Evolutionary conservation across 2,113 vertebrate species (phyloP), one percentile per base, ranked within the genome.

Genomic region (Corvus hawaiiensis): DNA sequence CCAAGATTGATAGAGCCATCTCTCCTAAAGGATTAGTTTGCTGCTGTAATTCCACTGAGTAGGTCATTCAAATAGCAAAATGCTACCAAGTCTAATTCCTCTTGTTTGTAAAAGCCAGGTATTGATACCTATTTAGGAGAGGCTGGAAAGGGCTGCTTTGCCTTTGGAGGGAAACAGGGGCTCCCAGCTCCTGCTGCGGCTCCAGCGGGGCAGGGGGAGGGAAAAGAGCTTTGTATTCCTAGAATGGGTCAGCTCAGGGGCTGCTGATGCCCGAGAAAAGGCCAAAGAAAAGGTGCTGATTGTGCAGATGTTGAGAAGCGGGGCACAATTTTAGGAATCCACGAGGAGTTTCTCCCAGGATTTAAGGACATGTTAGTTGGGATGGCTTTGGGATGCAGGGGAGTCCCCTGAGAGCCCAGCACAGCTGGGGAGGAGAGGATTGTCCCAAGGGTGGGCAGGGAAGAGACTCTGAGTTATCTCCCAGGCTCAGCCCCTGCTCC

Each of bases 1-100:
- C 95, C 95, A 98, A 99, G 99, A 99, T 98, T 98, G 98, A 99
- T 99, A 98, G 98, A 98, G 98, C 97, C 98, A 98, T 98, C 97
- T 97, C 95, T 97, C 96, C 97, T 98, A 98, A 98, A 98, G 98
- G 98, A 98, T 98, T 98, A 98, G 97, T 98, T 98, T 97, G 97
- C 97, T 91, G 97, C 97, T 98, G 97, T 98, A 98, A 99, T 99
- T 98, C 98, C 98, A 98, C 95, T 9, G 98, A 98, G 98, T 98
- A 98, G 98, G 97, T 98, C 98, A 98, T 98, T 98, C 98, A 98
- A 98, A 98, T 97, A 98, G 97, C 97, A 98, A 98, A 98, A 98
- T 97, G 96, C 97, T 97, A 94, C 96, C 84, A 97, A 97, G 97
- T 97, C 98, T 98, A 98, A 98, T 98, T 98, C 97, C 97, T 97